Evolutionary conservation across 1,140 invertebrate genomes (phyloP).

Genomic region (Heliconius melpomene): DNA sequence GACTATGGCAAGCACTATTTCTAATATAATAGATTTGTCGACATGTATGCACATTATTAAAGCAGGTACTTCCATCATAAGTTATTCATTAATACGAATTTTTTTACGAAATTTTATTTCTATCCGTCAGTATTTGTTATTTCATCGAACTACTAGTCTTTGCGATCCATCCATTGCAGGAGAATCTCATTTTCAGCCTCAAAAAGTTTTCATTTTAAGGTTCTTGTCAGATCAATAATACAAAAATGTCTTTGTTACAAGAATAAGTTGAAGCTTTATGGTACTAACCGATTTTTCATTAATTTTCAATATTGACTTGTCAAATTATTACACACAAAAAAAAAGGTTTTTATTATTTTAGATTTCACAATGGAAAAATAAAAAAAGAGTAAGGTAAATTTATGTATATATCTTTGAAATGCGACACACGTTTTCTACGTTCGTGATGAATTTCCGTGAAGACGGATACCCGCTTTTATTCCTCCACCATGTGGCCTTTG

Average conservation of each 20-base stretch:
- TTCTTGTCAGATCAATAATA: not conserved
- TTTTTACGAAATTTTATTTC: too few species aligned
- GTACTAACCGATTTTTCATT: too few species aligned
- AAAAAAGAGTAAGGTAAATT: conserved; percentile 15
- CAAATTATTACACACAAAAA: too few species aligned
- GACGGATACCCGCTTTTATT: conserved; percentile 40
- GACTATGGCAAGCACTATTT: too few species aligned
- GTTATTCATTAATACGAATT: too few species aligned
- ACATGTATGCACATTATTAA: too few species aligned
- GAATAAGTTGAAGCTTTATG: too few species aligned
- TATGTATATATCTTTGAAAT: conserved; percentile 31
- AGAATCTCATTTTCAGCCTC: not conserved
- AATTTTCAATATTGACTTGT: too few species aligned
- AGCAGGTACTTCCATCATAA: too few species aligned
- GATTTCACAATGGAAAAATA: conserved; percentile 9
- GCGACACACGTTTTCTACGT: conserved; percentile 39
- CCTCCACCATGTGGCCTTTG: conserved; percentile 33
- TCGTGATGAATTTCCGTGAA: conserved; percentile 40
- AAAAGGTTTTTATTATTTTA: too few species aligned
- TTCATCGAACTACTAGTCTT: not conserved
- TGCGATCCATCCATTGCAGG: not conserved
- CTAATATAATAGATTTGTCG: too few species aligned
- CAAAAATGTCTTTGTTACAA: not conserved
- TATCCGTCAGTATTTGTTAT: not conserved
- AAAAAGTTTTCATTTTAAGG: not conserved